phyloP scores from a whole-genome alignment of 2,797 vertebrate genomes.

The Platyrinchus mystaceus region DNA sequence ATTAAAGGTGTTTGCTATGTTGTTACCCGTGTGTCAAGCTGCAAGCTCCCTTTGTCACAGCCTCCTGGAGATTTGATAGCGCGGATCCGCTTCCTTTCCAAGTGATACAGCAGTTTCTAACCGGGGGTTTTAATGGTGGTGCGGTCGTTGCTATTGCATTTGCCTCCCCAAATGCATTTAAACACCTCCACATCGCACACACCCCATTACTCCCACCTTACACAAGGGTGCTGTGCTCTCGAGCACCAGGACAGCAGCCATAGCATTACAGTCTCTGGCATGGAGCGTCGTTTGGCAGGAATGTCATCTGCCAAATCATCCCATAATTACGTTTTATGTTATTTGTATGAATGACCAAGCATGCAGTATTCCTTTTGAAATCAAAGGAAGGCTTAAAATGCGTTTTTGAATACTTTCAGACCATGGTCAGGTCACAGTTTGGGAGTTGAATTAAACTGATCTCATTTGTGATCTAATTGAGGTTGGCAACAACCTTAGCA shows the following conservation, averaged over 20 bases:
- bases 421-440: constrained; percentile 77
- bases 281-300: constrained; percentile 75
- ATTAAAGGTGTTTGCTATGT: constrained; percentile 88
- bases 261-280: constrained; percentile 71
- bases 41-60: constrained; percentile 79
- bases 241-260: constrained; percentile 52
- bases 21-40: constrained; percentile 83
- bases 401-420: constrained; percentile 78
- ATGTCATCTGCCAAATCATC: constrained; percentile 81
- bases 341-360: constrained; percentile 82
- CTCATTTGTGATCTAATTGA: constrained; percentile 82
- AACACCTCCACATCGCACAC: neutral
- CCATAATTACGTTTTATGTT: constrained; percentile 84
- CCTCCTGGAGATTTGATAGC: constrained; percentile 81
- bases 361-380: constrained; percentile 79
- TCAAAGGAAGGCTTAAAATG: constrained; percentile 75
- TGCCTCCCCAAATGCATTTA: constrained; percentile 20
- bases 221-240: constrained; percentile 47
- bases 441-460: constrained; percentile 80
- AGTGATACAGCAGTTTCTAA: constrained; percentile 79
- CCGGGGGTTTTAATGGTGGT: constrained; percentile 60
- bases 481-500: constrained; percentile 77
- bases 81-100: constrained; percentile 75
- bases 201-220: neutral
- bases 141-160: neutral